phyloP scores from a whole-genome alignment of 2,113 vertebrate species.

The Neolamprologus modestus region DNA sequence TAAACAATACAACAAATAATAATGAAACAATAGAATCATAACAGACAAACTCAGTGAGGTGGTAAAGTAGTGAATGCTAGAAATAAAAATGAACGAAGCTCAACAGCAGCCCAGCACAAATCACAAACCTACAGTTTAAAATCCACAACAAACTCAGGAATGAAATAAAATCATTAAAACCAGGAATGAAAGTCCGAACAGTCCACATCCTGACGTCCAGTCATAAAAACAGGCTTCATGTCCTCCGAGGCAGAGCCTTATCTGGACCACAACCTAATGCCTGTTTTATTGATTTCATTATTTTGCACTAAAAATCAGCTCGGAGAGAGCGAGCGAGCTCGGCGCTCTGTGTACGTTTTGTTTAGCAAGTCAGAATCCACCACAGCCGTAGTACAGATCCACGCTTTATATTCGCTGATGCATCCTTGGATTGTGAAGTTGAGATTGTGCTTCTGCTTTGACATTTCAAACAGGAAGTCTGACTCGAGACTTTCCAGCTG shows the following conservation, averaged over 20 bases:
- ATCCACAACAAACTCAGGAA: not conserved
- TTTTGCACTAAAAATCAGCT: not conserved
- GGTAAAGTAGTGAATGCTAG: not conserved
- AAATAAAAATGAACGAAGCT: not conserved
- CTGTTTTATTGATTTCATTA: not conserved
- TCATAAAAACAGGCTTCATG: not conserved
- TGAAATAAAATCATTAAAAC: not conserved
- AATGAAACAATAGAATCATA: not conserved
- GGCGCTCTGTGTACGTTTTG: accelerated
- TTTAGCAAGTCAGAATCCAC: not conserved
- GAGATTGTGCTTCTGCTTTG: not conserved
- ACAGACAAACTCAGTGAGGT: not conserved
- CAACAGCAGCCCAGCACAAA: not conserved
- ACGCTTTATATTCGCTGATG: accelerated
- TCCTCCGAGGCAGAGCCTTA: not conserved
- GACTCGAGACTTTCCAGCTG: not conserved
- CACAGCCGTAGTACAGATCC: not conserved
- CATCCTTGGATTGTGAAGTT: not conserved
- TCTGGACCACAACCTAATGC: not conserved
- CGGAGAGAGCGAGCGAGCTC: accelerated
- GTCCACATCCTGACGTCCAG: not conserved
- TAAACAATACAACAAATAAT: not conserved
- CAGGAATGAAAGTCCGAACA: not conserved
- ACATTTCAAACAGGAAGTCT: not conserved
- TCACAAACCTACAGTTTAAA: not conserved